These are phyloP conservation scores for Anhinga rufa DNA, from an alignment of 2,113 vertebrate species.

Conservation along the genomic window DNA sequence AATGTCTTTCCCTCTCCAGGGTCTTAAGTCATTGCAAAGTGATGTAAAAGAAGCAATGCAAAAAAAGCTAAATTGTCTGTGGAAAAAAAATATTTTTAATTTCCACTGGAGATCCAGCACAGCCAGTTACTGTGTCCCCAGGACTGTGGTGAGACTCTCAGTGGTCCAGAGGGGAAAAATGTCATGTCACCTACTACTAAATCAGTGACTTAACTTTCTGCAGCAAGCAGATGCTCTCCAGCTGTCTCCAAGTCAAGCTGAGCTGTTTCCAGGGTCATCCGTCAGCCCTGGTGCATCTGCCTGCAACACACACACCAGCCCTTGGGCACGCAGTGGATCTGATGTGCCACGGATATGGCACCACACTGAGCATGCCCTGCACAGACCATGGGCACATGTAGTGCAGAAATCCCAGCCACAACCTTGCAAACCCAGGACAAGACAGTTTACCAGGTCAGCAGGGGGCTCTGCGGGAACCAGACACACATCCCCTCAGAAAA, in stretches of 20 bases:
- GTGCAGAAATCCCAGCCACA: neutral
- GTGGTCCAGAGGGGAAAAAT: neutral
- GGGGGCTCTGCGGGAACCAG: accelerated
- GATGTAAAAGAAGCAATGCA: neutral
- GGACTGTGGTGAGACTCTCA: neutral
- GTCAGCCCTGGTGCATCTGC: accelerated
- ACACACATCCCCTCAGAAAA: neutral
- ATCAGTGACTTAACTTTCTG: neutral
- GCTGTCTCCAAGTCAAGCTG: neutral
- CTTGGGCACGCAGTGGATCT: accelerated
- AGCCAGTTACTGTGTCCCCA: neutral
- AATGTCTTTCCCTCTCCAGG: neutral
- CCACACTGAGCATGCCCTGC: neutral
- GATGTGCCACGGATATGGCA: accelerated
- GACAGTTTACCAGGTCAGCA: accelerated
- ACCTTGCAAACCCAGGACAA: neutral
- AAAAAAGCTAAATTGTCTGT: neutral
- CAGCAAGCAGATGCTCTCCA: neutral
- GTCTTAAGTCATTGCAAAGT: neutral
- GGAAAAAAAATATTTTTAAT: neutral
- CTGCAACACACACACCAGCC: neutral
- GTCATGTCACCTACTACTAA: neutral
- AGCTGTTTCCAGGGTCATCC: neutral
- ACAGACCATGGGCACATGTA: accelerated
- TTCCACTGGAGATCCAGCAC: neutral